Base-by-base conservation (phyloP, 2,888 invertebrate species). In the Ceriagrion tenellum region DNA sequence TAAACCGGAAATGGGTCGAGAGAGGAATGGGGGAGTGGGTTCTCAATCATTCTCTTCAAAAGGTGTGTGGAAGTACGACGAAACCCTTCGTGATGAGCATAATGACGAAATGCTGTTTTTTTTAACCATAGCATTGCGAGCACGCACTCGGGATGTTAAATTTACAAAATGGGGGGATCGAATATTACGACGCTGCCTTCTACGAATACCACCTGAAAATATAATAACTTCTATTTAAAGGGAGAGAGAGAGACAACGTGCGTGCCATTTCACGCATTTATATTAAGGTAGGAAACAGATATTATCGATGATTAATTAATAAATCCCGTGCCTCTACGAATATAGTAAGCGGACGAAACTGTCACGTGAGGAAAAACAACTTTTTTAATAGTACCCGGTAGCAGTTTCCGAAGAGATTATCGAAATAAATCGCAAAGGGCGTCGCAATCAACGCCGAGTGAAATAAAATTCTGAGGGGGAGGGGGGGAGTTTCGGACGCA, bases 261-360 rank as follows among this genome's bases (percentile, higher is more conserved):
- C 81, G 81, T 26, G 81, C 81, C 12, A 35, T 4, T 35, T 12
- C 35, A n/a, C 35, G 35, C 18, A 35, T 81, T 81, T 81, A 81
- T 81, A 81, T 81, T 81, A 81, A 81, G 13, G 81, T 81, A 81
- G 81, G 35, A 81, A 69, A 81, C n/a, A 81, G 23, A 81, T 81
- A 81, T 81, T 81, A 81, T 18, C 4, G 35, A 4, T 12, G 59
- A 20, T 59, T 12, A 81, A 81, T 81, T 81, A 81, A 81, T 81
- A 81, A 81, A 81, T 81, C 81, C 81, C 81, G 81, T 81, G 81
- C 81, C 81, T 81, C 81, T 81, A 81, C 81, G 81, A 81, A 26
- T 81, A 35, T 81, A 81, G 30, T 81, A 81, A 35, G 30, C 30
- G 81, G 81, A 35, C 81, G 26, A 81, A 81, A 81, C 30, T n/a